Evolutionary conservation across 2,888 invertebrate genomes (phyloP).

Genomic region (Adelphocoris suturalis): DNA sequence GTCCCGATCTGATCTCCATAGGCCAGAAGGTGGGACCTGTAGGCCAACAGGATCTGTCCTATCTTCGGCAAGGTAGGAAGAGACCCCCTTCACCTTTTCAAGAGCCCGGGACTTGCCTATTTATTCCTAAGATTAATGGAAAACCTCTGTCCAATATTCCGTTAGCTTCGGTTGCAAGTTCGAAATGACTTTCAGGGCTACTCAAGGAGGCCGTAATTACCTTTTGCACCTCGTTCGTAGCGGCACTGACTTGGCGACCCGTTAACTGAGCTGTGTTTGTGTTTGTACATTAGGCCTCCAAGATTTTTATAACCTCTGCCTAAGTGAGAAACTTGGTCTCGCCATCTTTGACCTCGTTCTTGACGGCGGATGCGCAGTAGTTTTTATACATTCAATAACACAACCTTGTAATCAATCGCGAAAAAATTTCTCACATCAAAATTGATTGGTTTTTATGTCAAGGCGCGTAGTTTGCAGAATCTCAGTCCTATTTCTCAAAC

Average conservation of each 20-base stretch:
- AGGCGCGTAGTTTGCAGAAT: too few species aligned
- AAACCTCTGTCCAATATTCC: conserved; percentile 56
- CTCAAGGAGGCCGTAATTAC: conserved; percentile 24
- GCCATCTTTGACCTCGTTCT: neutral
- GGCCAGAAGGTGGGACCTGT: conserved; percentile 34
- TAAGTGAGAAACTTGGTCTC: neutral
- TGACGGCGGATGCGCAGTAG: neutral
- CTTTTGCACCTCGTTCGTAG: conserved; percentile 38
- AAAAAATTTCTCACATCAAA: too few species aligned
- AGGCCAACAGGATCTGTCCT: conserved; percentile 18
- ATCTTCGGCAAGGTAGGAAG: conserved; percentile 29
- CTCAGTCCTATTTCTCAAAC: too few species aligned
- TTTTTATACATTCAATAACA: too few species aligned
- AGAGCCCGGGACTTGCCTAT: conserved; percentile 27
- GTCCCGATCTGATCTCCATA: conserved; percentile 37
- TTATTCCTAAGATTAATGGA: conserved; percentile 52
- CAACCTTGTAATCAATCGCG: too few species aligned
- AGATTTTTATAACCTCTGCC: neutral
- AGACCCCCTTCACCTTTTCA: neutral
- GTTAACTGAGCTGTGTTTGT: conserved; percentile 44
- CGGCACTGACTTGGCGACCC: neutral
- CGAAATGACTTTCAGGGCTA: conserved; percentile 21
- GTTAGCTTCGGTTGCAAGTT: conserved; percentile 41
- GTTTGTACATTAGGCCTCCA: conserved; percentile 10
- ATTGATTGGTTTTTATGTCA: too few species aligned